Conservation (phyloP, 2,888 invertebrate genomes). For the Lasioglossum villosulum region DNA sequence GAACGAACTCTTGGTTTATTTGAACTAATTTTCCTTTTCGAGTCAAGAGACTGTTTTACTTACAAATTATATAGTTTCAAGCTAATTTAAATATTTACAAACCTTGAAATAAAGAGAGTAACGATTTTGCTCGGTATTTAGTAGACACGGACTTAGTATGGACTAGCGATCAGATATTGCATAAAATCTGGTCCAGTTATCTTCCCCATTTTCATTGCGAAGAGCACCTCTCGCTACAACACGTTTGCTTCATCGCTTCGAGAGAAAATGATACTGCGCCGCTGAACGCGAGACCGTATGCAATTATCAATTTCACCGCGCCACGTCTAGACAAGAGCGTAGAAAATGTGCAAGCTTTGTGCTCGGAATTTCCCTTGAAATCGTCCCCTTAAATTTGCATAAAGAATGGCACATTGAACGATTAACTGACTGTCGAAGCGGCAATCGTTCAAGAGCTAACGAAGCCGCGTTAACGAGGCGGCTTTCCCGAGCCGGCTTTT, state of each 20-base stretch:
- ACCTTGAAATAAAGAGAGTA: too few species aligned
- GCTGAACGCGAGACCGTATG: neutral
- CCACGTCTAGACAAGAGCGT: neutral
- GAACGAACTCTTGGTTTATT: neutral
- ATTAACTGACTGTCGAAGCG: slow-evolving; percentile 7
- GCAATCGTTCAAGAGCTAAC: slow-evolving; percentile 22
- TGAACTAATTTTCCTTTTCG: neutral
- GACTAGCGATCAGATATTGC: neutral
- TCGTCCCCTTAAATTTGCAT: neutral
- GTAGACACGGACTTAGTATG: too few species aligned
- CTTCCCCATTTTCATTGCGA: neutral
- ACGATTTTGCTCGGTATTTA: too few species aligned
- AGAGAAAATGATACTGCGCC: neutral
- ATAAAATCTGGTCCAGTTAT: neutral
- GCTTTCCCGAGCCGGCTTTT: neutral
- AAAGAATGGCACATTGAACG: neutral
- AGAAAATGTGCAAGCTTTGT: neutral
- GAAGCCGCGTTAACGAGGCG: slow-evolving; percentile 19
- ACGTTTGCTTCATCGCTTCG: neutral
- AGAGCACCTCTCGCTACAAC: neutral
- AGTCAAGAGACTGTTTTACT: neutral
- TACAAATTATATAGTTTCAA: too few species aligned
- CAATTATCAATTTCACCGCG: neutral
- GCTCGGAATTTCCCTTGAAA: neutral
- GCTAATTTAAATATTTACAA: too few species aligned